Conservation (phyloP, 92 coral and sea anemone genomes). For the Siderastrea radians region DNA sequence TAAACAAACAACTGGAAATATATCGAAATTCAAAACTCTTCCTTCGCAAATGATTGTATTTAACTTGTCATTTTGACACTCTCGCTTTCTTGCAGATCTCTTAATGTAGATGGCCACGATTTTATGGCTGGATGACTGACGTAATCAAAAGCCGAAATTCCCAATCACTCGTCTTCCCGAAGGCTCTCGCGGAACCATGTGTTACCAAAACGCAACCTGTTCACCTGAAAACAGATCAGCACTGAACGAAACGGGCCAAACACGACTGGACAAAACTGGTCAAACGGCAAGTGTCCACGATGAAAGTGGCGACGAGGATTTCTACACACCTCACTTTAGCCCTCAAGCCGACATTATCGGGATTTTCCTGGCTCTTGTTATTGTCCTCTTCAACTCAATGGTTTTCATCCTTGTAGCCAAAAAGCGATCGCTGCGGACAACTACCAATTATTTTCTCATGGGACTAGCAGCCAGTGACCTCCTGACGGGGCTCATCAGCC, state of each 20-base stretch:
- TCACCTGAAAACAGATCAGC: neutral
- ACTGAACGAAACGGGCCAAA: neutral
- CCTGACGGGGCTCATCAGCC: constrained; percentile 59
- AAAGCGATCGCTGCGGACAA: constrained; percentile 59
- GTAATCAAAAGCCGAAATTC: neutral
- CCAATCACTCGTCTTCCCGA: neutral
- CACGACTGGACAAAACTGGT: neutral
- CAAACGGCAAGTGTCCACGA: neutral
- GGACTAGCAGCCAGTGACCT: constrained; percentile 72
- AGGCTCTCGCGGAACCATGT: neutral
- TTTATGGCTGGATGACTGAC: neutral
- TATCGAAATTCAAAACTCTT: no score
- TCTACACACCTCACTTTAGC: constrained; percentile 29
- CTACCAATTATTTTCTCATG: constrained; percentile 55
- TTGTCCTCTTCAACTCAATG: constrained; percentile 49
- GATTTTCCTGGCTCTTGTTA: constrained; percentile 50
- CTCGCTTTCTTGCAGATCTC: no score
- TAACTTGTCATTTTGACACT: no score
- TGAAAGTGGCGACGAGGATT: constrained; percentile 15
- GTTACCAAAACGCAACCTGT: neutral
- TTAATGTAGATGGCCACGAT: no score
- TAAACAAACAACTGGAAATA: no score
- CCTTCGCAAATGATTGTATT: no score
- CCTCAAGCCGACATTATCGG: constrained; percentile 33
- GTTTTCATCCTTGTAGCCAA: constrained; percentile 50